A percentile compares a stretch with the other conserved stretches of the same genome.
phyloP scores from a whole-genome alignment of 2,888 invertebrate species.

The Drosophila neotestacea region DNA sequence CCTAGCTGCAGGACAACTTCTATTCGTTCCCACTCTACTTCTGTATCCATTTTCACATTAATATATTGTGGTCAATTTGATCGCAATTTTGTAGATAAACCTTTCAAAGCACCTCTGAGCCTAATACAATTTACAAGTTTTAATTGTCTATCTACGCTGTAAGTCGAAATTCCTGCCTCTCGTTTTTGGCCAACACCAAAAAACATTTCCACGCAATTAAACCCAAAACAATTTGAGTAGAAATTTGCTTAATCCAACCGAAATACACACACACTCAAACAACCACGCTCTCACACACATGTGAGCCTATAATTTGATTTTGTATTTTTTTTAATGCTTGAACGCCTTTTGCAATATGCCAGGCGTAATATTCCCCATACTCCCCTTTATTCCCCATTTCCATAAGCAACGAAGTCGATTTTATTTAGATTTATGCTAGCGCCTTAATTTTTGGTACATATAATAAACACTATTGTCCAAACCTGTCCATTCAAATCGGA shows the following conservation, averaged over 20 bases:
- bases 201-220: slow-evolving; percentile 74
- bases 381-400: not conserved
- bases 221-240: slow-evolving; percentile 61
- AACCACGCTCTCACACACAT: slow-evolving; percentile 13
- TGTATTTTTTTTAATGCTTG: slow-evolving; percentile 79
- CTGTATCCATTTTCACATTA: not conserved
- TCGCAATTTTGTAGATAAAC: slow-evolving; percentile 14
- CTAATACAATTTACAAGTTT: slow-evolving; percentile 32
- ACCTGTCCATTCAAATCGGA: no score
- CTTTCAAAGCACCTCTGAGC: slow-evolving; percentile 21
- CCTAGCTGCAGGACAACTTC: not conserved
- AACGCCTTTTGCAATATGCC: slow-evolving; percentile 57
- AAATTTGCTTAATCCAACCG: slow-evolving; percentile 46
- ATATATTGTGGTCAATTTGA: slow-evolving; percentile 17
- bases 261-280: slow-evolving; percentile 5
- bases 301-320: slow-evolving; percentile 74
- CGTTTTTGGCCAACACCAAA: slow-evolving; percentile 41
- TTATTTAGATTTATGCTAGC: no score
- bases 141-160: slow-evolving; percentile 42
- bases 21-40: not conserved
- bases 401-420: slow-evolving; percentile 9
- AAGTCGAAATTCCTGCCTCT: slow-evolving; percentile 21
- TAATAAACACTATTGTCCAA: no score
- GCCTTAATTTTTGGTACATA: no score
- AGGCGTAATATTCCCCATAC: slow-evolving; percentile 23